Evolutionary conservation across 2,797 vertebrate species (phyloP).

Genomic region (Rallus crepitans): DNA sequence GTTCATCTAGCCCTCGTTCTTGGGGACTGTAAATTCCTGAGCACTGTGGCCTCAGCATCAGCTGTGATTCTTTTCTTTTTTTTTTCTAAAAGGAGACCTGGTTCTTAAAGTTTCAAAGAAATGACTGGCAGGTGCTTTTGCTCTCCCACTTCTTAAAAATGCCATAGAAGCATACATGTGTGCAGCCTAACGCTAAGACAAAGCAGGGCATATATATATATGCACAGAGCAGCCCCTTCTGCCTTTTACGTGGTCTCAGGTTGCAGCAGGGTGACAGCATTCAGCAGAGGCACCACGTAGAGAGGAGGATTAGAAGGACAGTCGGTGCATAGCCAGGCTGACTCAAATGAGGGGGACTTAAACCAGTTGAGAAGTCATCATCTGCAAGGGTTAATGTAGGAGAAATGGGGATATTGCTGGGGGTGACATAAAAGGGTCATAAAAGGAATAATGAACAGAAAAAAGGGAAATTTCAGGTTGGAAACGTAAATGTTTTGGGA

Average conservation of each 20-base stretch:
- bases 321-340: neutral
- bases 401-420: neutral
- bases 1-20: neutral
- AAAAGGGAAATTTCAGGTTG: neutral
- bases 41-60: neutral
- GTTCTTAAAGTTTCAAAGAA: constrained; percentile 22
- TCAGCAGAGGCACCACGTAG: neutral
- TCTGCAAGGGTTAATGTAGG: neutral
- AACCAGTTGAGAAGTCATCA: neutral
- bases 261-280: neutral
- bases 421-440: neutral
- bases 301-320: neutral
- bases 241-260: neutral
- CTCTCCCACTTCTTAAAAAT: neutral
- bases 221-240: neutral
- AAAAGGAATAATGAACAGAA: neutral
- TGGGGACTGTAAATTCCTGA: neutral
- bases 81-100: neutral
- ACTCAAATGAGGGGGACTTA: neutral
- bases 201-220: neutral
- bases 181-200: neutral
- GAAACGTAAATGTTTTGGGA: neutral
- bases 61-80: neutral
- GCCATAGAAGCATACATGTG: neutral
- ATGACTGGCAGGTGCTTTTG: neutral